These are phyloP conservation scores for Callaeas wilsoni DNA, from an alignment of 2,113 vertebrate species.

Conservation along the genomic window DNA sequence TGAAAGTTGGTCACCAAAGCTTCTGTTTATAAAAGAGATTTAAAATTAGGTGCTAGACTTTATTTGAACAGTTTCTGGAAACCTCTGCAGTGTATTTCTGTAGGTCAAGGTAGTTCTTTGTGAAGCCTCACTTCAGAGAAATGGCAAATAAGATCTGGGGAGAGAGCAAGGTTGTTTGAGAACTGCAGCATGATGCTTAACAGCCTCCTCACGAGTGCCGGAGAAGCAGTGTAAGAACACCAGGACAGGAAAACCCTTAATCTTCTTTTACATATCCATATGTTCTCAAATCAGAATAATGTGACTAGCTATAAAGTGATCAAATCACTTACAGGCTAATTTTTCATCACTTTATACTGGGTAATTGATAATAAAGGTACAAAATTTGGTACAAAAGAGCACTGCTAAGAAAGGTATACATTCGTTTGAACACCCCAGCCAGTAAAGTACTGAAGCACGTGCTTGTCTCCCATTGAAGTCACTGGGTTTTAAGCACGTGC, in stretches of 20 bases:
- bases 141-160: background rate
- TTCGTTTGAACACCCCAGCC: background rate
- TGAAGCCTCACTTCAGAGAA: background rate
- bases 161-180: background rate
- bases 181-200: background rate
- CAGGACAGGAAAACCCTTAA: background rate
- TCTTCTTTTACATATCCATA: background rate
- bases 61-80: background rate
- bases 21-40: background rate
- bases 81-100: background rate
- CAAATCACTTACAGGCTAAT: background rate
- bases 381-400: background rate
- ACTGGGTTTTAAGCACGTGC: background rate
- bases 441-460: background rate
- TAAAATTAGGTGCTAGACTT: background rate
- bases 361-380: background rate
- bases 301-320: background rate
- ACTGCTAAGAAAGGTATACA: background rate
- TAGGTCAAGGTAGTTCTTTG: background rate
- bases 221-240: accelerated
- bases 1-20: background rate
- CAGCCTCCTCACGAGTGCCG: accelerated
- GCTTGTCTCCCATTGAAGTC: background rate
- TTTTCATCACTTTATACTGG: background rate
- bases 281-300: background rate